Base-by-base conservation (phyloP, 2,797 vertebrate species). In the Prunella strophiata region DNA sequence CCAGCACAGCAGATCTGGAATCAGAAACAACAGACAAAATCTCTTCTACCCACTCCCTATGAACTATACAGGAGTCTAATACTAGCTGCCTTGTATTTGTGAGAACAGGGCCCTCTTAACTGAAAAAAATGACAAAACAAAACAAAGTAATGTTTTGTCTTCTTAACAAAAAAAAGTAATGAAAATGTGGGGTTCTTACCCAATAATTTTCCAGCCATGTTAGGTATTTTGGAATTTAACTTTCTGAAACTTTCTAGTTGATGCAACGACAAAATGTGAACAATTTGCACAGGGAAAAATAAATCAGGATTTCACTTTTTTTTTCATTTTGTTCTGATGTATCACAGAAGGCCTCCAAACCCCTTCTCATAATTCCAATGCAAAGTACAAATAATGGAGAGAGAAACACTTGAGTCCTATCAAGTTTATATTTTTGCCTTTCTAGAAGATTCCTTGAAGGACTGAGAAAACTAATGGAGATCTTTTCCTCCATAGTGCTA, bases 131-230 rank as follows among this genome's bases (percentile, higher is more conserved):
- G 15, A 62, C 22, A n/a, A n/a, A n/a, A n/a, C n/a, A n/a, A n/a
- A n/a, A n/a, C n/a, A n/a, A n/a, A n/a, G n/a, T n/a, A n/a, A n/a
- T n/a, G n/a, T n/a, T n/a, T n/a, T n/a, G n/a, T n/a, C n/a, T n/a
- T n/a, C n/a, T n/a, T 48, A 59, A 51, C 4, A 50, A 52, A 81
- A 76, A 76, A 36, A 12, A 10, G 8, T 26, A 77, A 77, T 30
- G 26, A 52, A 58, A 77, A 72, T 20, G 13, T 27, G 10, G 0
- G 0, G 0, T 0, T 16, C 57, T 61, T 45, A 34, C 16, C 7
- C 16, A 58, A 55, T 12, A 67, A 25, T 57, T 85, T 89, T 63
- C 13, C 27, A 88, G 10, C 10, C 32, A 30, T 22, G 2, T 58
- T 43, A 79, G 8, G 20, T 32, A 50, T 61, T 66, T 61, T 65